Conservation (phyloP, 1,140 invertebrate species). For the Lasioglossum baleicum region DNA sequence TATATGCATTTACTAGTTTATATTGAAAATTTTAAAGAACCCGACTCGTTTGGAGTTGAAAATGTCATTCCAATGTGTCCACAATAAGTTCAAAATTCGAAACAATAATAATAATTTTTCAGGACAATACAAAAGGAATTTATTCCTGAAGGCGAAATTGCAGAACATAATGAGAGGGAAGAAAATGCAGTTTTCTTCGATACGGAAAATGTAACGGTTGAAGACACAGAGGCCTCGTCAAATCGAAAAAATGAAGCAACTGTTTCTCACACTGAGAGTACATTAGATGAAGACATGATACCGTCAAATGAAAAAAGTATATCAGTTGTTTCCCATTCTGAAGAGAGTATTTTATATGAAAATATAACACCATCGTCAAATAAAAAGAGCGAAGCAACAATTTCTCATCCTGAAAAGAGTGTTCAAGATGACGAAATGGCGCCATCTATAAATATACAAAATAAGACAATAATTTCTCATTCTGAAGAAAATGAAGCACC, state of each 20-base stretch:
- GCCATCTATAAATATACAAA: conserved; percentile 22
- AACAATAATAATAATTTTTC: conserved; percentile 32
- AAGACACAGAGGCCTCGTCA: neutral
- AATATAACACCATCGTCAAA: neutral
- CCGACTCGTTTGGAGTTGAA: neutral
- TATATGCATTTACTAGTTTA: neutral
- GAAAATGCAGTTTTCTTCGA: neutral
- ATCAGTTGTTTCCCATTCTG: neutral
- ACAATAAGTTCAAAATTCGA: conserved; percentile 4
- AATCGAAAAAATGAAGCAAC: conserved; percentile 38
- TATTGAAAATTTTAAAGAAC: no score
- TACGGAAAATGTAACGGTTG: neutral
- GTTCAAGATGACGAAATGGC: neutral
- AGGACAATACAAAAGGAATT: conserved; percentile 39
- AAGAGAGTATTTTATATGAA: neutral
- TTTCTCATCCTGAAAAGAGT: neutral
- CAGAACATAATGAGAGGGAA: neutral
- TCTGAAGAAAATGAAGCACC: neutral
- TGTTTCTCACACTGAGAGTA: neutral
- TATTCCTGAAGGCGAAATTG: conserved; percentile 4
- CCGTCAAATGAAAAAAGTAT: conserved; percentile 37
- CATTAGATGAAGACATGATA: neutral
- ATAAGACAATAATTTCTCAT: conserved; percentile 14
- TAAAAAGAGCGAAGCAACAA: conserved; percentile 35
- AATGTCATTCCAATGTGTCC: neutral